Evolutionary conservation across 2,888 invertebrate genomes (phyloP), one percentile per base, ranked within the genome.

Genomic region (Abrostola triplasia): DNA sequence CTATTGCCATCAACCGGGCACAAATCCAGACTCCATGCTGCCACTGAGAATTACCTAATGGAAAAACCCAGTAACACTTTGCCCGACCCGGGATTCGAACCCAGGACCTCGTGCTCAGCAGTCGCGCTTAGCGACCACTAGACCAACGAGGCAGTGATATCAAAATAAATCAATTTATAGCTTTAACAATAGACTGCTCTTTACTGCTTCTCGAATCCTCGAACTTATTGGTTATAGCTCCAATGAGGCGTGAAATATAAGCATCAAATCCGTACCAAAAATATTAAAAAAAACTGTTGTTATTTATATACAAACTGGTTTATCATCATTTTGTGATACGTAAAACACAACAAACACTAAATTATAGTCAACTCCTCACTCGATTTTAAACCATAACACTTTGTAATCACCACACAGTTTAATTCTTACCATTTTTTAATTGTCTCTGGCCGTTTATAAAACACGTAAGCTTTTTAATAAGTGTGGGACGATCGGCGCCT

Each of bases 341-440:
- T n/a, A n/a, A n/a, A n/a, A n/a, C 1, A 6, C n/a, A 42, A 12
- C 13, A 44, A 2, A 44, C 44, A 44, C 42, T 42, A 12, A 59
- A 59, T 61, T 62, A 60, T 65, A 35, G 58, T 70, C 57, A 58
- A 53, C 66, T 70, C 66, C 64, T 49, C 5, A 68, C 35, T 51
- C 6, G 13, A 35, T 35, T 50, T 9, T 12, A 58, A 69, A 57
- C 60, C 65, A 73, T 64, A 50, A 49, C 42, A 67, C 44, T 36
- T 50, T 59, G 64, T 64, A 55, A 42, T 63, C 50, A 68, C 38
- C 69, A 56, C 24, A 47, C 53, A 12, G 47, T n/a, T 51, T 54
- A 38, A 50, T 69, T 64, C 80, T 82, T 83, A 85, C 83, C 81
- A 83, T 84, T 76, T 70, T 78, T 47, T 69, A 61, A 68, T n/a